Conservation (phyloP, 2,888 invertebrate species). For the Tupiocoris notatus region DNA sequence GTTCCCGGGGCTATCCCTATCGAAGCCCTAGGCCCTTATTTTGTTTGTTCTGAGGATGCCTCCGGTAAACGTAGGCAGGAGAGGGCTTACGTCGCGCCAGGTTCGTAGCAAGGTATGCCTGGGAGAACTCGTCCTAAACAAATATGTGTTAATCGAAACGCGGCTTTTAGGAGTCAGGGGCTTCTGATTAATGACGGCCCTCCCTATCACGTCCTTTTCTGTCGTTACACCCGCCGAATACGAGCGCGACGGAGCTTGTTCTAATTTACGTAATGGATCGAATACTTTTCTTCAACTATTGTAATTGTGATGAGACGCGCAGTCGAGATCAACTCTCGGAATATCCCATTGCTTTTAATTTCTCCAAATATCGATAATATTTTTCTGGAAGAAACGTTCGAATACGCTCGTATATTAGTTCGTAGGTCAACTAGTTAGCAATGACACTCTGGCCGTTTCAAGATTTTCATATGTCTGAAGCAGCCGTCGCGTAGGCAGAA, state of each 20-base stretch:
- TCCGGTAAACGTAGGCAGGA: neutral
- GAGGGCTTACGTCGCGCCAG: neutral
- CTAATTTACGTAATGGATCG: constrained; percentile 34
- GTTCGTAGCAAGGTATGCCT: neutral
- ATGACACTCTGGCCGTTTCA: too few species aligned
- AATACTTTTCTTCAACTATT: constrained; percentile 16
- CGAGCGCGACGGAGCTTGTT: constrained; percentile 6
- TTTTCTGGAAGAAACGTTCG: too few species aligned
- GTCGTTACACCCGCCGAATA: constrained; percentile 3
- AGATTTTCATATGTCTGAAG: too few species aligned
- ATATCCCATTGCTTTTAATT: too few species aligned
- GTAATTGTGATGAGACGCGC: neutral
- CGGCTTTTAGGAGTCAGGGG: constrained; percentile 24
- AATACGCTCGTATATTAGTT: too few species aligned
- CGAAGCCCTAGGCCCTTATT: neutral
- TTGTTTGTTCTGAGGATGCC: constrained; percentile 18
- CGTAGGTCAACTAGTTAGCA: too few species aligned
- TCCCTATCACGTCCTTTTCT: neutral
- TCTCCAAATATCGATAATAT: too few species aligned
- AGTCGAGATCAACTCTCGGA: neutral
- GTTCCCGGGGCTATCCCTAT: constrained; percentile 5
- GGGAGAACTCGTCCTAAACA: constrained; percentile 25
- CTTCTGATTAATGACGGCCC: constrained; percentile 33
- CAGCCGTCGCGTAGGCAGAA: too few species aligned
- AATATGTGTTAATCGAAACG: constrained; percentile 38